Conservation (phyloP, 2,113 vertebrate genomes). For the Mugil cephalus region DNA sequence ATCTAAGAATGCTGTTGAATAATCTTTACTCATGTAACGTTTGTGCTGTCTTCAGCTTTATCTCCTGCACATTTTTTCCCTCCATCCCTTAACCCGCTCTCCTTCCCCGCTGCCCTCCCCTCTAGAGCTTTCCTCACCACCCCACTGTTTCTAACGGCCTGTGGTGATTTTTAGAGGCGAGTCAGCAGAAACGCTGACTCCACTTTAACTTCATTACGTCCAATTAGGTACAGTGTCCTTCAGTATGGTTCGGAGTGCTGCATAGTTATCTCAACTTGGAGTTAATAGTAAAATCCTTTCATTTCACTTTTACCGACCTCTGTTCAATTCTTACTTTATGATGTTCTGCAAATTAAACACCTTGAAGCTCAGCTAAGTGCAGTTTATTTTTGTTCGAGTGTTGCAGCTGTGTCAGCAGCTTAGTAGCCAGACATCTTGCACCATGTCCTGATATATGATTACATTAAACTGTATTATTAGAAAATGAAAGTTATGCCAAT, state of each 20-base stretch:
- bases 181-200: slow-evolving; percentile 54
- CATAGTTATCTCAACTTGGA: not conserved
- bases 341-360: no score
- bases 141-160: slow-evolving; percentile 23
- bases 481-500: no score
- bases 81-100: not conserved
- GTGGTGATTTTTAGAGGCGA: slow-evolving; percentile 32
- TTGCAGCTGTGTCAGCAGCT: no score
- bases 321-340: not conserved
- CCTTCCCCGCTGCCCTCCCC: not conserved
- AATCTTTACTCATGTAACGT: not conserved
- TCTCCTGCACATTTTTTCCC: no score
- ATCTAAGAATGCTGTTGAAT: not conserved
- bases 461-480: no score
- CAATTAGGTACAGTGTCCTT: slow-evolving; percentile 57
- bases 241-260: slow-evolving; percentile 22
- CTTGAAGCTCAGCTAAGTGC: no score
- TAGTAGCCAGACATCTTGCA: no score
- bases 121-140: slow-evolving; percentile 21
- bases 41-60: not conserved
- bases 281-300: not conserved
- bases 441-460: no score
- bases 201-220: slow-evolving; percentile 53
- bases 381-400: no score
- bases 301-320: not conserved